Conservation (phyloP, 2,113 vertebrate genomes). For the Indicator indicator region DNA sequence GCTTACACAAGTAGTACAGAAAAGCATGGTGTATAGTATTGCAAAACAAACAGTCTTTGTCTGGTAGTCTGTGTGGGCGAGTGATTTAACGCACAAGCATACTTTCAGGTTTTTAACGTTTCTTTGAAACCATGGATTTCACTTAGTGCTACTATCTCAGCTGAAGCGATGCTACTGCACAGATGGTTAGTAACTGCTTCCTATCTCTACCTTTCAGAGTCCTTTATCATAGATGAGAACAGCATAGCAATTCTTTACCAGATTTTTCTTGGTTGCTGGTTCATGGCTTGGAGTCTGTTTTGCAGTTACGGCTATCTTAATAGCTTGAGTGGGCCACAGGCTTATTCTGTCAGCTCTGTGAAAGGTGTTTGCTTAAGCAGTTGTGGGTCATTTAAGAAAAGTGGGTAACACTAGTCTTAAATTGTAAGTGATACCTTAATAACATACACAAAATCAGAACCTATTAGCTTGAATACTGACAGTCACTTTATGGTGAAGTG, state of each 20-base stretch:
- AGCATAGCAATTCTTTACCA: background rate
- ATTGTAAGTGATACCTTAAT: background rate
- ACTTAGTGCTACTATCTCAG: background rate
- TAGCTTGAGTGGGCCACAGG: background rate
- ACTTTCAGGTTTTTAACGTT: background rate
- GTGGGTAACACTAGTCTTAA: background rate
- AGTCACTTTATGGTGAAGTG: background rate
- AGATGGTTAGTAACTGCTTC: background rate
- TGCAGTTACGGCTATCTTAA: background rate
- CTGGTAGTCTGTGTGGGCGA: background rate
- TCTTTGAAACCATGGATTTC: background rate
- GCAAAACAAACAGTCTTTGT: background rate
- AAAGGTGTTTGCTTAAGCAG: background rate
- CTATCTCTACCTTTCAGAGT: background rate
- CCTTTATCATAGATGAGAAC: background rate
- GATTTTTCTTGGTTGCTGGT: background rate
- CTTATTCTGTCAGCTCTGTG: background rate
- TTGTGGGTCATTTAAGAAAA: background rate
- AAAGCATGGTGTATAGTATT: background rate
- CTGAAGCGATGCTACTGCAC: background rate
- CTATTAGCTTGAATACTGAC: background rate
- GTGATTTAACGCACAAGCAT: background rate
- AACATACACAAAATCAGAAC: background rate
- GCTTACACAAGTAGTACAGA: background rate
- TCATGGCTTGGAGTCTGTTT: background rate